Evolutionary conservation across 1,140 invertebrate genomes (phyloP).

Genomic region (Cotesia vestalis): DNA sequence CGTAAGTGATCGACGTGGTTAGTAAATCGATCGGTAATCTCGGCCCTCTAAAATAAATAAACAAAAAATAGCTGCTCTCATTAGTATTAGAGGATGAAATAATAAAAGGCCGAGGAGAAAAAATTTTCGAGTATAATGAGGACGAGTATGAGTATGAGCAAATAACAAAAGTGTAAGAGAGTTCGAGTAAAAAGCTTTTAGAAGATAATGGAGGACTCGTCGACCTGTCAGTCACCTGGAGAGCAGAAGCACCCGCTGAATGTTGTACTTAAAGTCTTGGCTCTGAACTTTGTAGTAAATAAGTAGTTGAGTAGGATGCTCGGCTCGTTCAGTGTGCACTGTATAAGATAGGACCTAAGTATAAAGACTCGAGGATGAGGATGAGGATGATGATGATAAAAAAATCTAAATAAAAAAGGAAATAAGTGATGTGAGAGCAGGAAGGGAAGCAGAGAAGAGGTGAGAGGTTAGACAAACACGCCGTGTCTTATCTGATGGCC

Average conservation of each 20-base stretch:
- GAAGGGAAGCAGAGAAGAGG: slow-evolving; percentile 43
- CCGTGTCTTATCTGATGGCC: slow-evolving; percentile 60
- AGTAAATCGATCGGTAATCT: slow-evolving; percentile 8
- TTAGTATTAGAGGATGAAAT: slow-evolving; percentile 5
- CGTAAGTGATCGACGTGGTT: slow-evolving; percentile 15
- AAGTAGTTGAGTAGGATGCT: slow-evolving; percentile 20
- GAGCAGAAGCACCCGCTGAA: slow-evolving; percentile 35
- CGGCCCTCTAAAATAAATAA: background rate
- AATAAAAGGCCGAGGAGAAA: background rate
- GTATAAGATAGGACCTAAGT: too few relatives aligned
- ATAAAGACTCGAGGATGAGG: too few relatives aligned
- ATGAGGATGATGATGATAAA: too few relatives aligned
- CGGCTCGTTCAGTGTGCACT: too few relatives aligned
- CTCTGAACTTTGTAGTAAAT: too few relatives aligned
- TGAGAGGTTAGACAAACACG: slow-evolving; percentile 64
- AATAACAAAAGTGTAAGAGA: background rate
- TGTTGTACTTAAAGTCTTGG: too few relatives aligned
- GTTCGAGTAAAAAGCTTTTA: slow-evolving; percentile 48
- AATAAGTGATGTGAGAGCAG: slow-evolving; percentile 42
- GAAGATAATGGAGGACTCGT: slow-evolving; percentile 43
- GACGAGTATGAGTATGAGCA: background rate
- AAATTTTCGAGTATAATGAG: background rate
- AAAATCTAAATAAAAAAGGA: slow-evolving; percentile 17
- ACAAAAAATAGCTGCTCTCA: slow-evolving; percentile 20
- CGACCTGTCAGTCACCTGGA: slow-evolving; percentile 52